A percentile compares a stretch with the other conserved stretches of the same genome.
Conservation (phyloP, 2,113 vertebrate species). For the Pelobates fuscus region DNA sequence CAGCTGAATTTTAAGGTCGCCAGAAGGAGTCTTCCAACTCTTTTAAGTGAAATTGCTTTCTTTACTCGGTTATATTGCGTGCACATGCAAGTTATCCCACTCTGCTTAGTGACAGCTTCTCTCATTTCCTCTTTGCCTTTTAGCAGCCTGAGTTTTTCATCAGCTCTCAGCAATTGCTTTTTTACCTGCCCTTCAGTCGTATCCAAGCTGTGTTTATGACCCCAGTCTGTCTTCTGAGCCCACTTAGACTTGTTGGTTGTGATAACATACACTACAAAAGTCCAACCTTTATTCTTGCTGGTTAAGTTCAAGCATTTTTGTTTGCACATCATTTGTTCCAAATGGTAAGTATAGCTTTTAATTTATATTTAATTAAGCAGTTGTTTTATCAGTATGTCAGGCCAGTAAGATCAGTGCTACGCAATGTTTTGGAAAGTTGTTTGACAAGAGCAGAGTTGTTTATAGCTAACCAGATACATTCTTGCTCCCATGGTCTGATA, state of each 20-base stretch:
- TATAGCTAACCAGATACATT: too few relatives aligned
- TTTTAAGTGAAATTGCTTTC: conserved; percentile 38
- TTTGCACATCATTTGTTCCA: background rate
- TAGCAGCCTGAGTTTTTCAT: conserved; percentile 47
- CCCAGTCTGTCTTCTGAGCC: conserved; percentile 28
- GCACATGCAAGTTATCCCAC: conserved; percentile 48
- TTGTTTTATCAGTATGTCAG: too few relatives aligned
- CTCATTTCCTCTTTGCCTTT: conserved; percentile 49
- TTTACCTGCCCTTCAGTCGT: conserved; percentile 23
- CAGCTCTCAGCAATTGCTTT: conserved; percentile 47
- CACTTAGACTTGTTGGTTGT: conserved; percentile 2
- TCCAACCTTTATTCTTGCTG: background rate
- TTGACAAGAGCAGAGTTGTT: too few relatives aligned
- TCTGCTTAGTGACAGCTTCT: conserved; percentile 51
- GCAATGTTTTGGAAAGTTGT: too few relatives aligned
- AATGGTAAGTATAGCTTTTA: too few relatives aligned
- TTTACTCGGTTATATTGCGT: conserved; percentile 40
- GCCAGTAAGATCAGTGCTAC: too few relatives aligned
- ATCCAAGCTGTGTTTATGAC: conserved; percentile 40
- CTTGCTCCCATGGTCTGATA: too few relatives aligned
- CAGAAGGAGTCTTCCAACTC: conserved; percentile 36
- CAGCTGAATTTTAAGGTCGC: conserved; percentile 47
- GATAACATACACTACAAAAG: background rate
- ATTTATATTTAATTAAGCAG: too few relatives aligned
- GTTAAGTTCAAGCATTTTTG: background rate